A percentile compares a stretch with the other conserved stretches of the same genome.
Evolutionary conservation across 2,113 vertebrate species (phyloP).

Genomic region (Trichomycterus rosablanca): DNA sequence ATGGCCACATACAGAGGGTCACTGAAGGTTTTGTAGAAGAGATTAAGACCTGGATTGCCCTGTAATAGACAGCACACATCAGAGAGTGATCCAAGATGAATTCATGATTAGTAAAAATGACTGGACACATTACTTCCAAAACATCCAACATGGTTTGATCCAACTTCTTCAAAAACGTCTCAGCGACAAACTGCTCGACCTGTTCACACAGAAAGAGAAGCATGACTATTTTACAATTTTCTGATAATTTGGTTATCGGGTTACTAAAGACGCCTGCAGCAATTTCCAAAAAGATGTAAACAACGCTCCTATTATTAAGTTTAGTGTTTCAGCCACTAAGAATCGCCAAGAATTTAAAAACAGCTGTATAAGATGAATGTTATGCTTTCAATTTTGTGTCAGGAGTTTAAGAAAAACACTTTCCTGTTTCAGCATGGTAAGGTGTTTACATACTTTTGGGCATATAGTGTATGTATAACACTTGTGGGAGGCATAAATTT

Average conservation of each 20-base stretch:
- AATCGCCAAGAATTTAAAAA: no score
- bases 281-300: no score
- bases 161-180: slow-evolving; percentile 80
- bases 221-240: not conserved
- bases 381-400: no score
- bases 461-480: not conserved
- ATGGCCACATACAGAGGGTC: slow-evolving; percentile 90
- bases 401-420: no score
- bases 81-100: not conserved
- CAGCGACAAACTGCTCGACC: slow-evolving; percentile 87
- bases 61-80: slow-evolving; percentile 52
- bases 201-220: slow-evolving; percentile 42
- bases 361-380: no score
- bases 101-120: not conserved
- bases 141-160: slow-evolving; percentile 73
- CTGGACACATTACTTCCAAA: slow-evolving; percentile 67
- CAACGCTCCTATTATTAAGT: no score
- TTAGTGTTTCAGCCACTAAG: no score
- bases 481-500: not conserved
- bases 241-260: no score
- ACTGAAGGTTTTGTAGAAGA: slow-evolving; percentile 88
- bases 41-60: slow-evolving; percentile 68
- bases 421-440: no score
- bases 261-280: no score
- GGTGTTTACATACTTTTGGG: no score